Evolutionary conservation across 35 echinoderm and acorn worm genomes (phyloP).

Genomic region (Amphiura filiformis): DNA sequence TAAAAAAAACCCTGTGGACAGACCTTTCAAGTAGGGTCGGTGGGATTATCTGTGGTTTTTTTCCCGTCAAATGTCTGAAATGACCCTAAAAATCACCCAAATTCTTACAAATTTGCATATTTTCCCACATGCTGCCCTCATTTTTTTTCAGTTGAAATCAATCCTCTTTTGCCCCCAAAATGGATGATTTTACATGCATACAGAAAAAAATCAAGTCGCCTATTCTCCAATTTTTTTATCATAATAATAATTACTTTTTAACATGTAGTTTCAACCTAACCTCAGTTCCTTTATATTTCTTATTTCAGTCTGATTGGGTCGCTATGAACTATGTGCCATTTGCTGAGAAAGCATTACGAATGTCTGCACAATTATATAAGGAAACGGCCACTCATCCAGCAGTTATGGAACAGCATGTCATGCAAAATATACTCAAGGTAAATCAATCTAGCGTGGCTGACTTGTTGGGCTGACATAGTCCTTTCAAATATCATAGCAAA

Average conservation of each 20-base stretch:
- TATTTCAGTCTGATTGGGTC: slow-evolving; percentile 55
- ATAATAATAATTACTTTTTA: no score
- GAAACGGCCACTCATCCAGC: slow-evolving; percentile 71
- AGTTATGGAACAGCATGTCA: slow-evolving; percentile 85
- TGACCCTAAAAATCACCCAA: no score
- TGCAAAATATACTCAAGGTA: slow-evolving; percentile 96
- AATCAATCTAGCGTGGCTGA: background rate
- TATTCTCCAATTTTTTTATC: background rate
- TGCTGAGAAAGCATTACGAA: slow-evolving; percentile 90
- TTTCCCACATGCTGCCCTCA: no score
- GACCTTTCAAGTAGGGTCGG: no score
- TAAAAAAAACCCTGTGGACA: no score
- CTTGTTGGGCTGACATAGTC: background rate
- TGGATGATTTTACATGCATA: background rate
- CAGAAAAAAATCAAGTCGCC: background rate
- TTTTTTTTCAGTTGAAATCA: background rate
- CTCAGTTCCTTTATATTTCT: background rate
- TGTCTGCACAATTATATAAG: slow-evolving; percentile 77
- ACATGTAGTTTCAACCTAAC: no score
- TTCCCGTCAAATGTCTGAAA: no score
- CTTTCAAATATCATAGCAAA: background rate
- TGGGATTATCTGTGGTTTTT: no score
- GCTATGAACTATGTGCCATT: slow-evolving; percentile 99
- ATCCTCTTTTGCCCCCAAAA: background rate
- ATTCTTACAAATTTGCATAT: no score